Evolutionary conservation across 2,888 invertebrate species (phyloP), one percentile per base, ranked within the genome.

Genomic region (Tenodera sinensis): DNA sequence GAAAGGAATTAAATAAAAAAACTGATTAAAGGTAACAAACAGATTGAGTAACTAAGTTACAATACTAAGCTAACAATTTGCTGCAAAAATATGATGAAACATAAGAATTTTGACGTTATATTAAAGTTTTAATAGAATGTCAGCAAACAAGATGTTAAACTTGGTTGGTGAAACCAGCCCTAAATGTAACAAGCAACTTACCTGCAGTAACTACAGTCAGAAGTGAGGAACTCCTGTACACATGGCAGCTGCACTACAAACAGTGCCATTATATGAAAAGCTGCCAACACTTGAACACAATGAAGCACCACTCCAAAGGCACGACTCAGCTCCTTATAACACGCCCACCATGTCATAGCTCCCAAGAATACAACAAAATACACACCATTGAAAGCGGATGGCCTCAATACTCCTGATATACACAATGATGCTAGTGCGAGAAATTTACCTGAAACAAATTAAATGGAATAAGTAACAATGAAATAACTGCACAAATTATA

Each of bases 351-450:
- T 2, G 98, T 98, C 89, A 97, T 97, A 42, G 97, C 95, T 27
- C 95, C 95, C 92, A 99, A 94, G 93, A 99, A 99, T 89, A 97
- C 95, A 88, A 98, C 92, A 93, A 97, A 98, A 93, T 99, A 99
- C 84, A 98, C 94, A 15, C 96, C 97, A 83, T 97, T 97, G 30
- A 96, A 96, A 54, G 97, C 94, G 88, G 98, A 98, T 1, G 99
- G 99, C 84, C 96, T 95, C 92, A 98, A 94, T 90, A 97, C 96
- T 1, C 97, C 97, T 14, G 96, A 95, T 91, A 96, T 94, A 93
- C 97, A 97, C 91, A 97, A 93, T 14, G 96, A 94, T 87, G 95
- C 94, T 84, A 97, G 93, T 28, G 95, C 95, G 9, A 95, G 91
- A 83, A 90, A 90, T 83, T 90, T 90, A 30, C 90, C 89, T 90